Conservation (phyloP, 2,888 invertebrate species). For the Pristionchus mayeri region DNA sequence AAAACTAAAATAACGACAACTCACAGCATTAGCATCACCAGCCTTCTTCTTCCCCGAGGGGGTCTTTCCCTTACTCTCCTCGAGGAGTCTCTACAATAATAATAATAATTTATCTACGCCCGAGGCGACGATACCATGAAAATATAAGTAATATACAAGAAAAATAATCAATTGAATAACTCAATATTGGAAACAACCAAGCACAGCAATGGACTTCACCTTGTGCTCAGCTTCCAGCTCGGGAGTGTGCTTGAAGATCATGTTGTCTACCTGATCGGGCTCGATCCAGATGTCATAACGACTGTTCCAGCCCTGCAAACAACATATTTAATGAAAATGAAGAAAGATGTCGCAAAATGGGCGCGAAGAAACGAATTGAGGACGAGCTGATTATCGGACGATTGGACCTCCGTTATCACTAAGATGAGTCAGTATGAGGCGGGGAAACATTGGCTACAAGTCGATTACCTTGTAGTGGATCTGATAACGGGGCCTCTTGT, state of each 20-base stretch:
- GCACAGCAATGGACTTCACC: neutral
- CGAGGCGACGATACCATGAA: too few relatives aligned
- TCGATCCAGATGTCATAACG: conserved; percentile 17
- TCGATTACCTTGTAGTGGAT: conserved; percentile 31
- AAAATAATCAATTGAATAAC: neutral
- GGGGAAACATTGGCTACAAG: neutral
- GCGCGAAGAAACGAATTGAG: neutral
- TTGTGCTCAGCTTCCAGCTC: neutral
- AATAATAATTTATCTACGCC: neutral
- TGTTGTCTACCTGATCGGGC: neutral
- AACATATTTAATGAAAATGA: neutral
- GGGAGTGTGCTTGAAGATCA: conserved; percentile 22
- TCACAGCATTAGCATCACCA: neutral
- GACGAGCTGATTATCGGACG: neutral
- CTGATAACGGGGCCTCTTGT: neutral
- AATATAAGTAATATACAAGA: neutral
- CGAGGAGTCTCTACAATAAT: neutral
- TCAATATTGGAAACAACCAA: neutral
- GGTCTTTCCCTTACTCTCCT: neutral
- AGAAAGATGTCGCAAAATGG: neutral
- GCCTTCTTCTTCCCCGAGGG: neutral
- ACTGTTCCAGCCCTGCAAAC: conserved; percentile 9
- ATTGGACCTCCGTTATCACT: conserved; percentile 14
- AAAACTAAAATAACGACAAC: neutral
- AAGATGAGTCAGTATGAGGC: too few relatives aligned